Base-by-base conservation (phyloP, 2,888 invertebrate species). In the Drosophila meridiana region DNA sequence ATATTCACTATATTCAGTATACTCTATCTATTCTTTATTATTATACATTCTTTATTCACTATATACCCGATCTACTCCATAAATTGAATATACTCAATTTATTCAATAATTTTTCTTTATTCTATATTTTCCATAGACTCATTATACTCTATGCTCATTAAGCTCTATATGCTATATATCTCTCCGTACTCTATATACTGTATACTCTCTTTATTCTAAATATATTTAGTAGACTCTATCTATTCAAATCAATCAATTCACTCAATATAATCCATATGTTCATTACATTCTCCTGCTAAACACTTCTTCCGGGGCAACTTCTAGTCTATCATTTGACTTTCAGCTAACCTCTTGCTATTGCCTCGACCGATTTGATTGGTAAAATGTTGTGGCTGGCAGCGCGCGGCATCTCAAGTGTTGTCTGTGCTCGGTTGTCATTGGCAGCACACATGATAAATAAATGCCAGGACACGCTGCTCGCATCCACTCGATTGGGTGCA, bases 361-460 rank as follows among this genome's bases (percentile, higher is more conserved):
- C n/a, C 63, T 66, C 61, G 64, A 69, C 48, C 73, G 60, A 61
- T 63, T 70, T 75, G 68, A 68, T 74, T 81, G 71, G 72, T 76
- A 73, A 76, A 83, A 79, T 79, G 65, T 80, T 80, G 82, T 59
- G 76, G 80, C 64, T 57, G 43, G 59, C 63, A 50, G 56, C 42
- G 56, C 57, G 52, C 55, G 53, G 43, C n/a, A 34, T 26, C 58
- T 62, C 47, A 45, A 73, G 52, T 69, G 43, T 26, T 56, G 55
- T n/a, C 34, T 26, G 20, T 26, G 30, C 62, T 52, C 52, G 69
- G 62, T 78, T 79, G 82, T 76, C 82, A 80, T 75, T 79, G 80
- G 69, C 75, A 73, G 69, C 76, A 82, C 69, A 73, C 71, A 73
- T 76, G 79, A 81, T 80, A 83, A 71, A 80, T 76, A 74, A 62